These are phyloP conservation scores for Myopa testacea DNA, from an alignment of 2,888 invertebrate genomes.

Conservation along the genomic window DNA sequence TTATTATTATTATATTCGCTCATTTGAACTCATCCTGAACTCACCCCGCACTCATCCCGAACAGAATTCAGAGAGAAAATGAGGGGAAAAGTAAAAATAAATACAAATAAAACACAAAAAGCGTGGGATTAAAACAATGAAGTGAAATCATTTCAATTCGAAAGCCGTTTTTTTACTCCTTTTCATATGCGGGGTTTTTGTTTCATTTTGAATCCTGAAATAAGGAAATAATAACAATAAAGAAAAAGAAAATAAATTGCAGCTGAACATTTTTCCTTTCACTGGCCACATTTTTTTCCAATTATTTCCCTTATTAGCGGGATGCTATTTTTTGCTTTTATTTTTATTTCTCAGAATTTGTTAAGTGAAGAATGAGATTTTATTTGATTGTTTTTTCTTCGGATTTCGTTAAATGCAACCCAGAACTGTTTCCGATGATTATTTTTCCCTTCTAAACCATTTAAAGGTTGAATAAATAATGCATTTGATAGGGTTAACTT, in stretches of 20 bases:
- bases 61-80: not conserved
- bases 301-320: not conserved
- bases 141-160: slow-evolving; percentile 8
- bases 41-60: not conserved
- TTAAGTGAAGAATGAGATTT: too few relatives aligned
- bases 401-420: too few relatives aligned
- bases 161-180: not conserved
- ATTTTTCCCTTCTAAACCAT: too few relatives aligned
- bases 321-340: too few relatives aligned
- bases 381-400: too few relatives aligned
- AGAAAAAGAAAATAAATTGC: not conserved
- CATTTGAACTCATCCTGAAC: not conserved
- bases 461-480: too few relatives aligned
- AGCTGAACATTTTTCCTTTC: too few relatives aligned
- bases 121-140: not conserved
- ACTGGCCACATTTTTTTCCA: not conserved
- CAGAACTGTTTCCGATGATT: too few relatives aligned
- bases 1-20: not conserved
- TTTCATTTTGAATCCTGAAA: not conserved
- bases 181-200: not conserved
- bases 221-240: not conserved
- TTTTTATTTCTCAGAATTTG: too few relatives aligned
- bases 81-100: not conserved
- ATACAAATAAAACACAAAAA: not conserved
- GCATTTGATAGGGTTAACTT: too few relatives aligned